Evolutionary conservation across 2,888 invertebrate genomes (phyloP).

Genomic region (Troides oblongomaculatus): DNA sequence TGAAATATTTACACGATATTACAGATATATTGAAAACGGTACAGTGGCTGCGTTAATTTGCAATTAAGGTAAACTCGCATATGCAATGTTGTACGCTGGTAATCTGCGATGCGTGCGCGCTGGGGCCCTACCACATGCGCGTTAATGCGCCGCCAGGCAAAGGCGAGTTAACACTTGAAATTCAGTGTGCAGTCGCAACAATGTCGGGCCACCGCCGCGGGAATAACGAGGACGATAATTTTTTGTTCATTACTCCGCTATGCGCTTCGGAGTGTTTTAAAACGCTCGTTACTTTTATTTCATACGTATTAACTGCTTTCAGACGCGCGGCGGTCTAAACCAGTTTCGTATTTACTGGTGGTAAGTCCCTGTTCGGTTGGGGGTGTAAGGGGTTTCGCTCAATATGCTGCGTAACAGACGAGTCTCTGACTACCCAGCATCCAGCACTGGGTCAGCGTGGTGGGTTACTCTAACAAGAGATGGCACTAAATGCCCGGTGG

Average conservation of each 20-base stretch:
- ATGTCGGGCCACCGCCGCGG: background rate
- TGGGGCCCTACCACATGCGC: conserved; percentile 4
- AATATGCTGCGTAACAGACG: too few species aligned
- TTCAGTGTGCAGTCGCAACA: conserved; percentile 2
- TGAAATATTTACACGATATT: background rate
- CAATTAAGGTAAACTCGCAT: background rate
- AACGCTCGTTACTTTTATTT: too few species aligned
- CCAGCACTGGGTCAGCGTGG: too few species aligned
- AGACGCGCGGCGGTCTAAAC: too few species aligned
- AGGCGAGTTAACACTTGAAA: conserved; percentile 16
- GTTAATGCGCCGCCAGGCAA: conserved; percentile 21
- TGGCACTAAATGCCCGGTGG: too few species aligned
- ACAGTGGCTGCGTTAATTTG: background rate
- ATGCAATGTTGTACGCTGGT: conserved; percentile 4
- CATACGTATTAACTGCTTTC: too few species aligned
- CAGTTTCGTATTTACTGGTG: too few species aligned
- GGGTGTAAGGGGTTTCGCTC: too few species aligned
- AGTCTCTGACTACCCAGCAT: too few species aligned
- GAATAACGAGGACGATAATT: background rate
- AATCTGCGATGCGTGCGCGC: conserved; percentile 14
- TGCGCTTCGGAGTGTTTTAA: too few species aligned
- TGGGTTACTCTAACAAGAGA: too few species aligned
- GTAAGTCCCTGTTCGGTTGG: too few species aligned
- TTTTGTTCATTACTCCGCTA: background rate
- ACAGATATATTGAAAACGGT: background rate